These are phyloP conservation scores for Teleiodes luculella DNA, from an alignment of 2,888 invertebrate species.

Conservation along the genomic window DNA sequence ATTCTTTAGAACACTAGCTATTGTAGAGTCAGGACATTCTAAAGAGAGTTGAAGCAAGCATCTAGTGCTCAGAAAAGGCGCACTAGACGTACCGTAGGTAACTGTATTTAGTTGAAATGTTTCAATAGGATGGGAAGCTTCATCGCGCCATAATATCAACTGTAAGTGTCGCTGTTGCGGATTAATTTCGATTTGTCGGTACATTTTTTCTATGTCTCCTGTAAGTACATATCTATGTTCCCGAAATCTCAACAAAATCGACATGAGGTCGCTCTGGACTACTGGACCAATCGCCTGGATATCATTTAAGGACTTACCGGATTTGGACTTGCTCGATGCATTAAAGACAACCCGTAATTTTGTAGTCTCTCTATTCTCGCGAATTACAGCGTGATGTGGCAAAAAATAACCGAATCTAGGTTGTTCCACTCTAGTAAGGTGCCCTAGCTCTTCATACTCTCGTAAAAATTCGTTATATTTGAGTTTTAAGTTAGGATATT, in stretches of 20 bases:
- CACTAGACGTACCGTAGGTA: constrained; percentile 32
- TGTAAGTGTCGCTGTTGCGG: neutral
- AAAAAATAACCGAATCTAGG: constrained; percentile 8
- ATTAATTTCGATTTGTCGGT: constrained; percentile 18
- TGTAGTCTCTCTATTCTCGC: constrained; percentile 9
- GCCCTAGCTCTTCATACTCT: constrained; percentile 11
- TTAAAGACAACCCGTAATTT: constrained; percentile 9
- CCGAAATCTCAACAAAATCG: constrained; percentile 24
- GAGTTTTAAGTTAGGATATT: constrained; percentile 10
- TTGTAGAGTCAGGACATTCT: constrained; percentile 20
- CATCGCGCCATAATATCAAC: constrained; percentile 15
- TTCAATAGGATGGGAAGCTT: neutral
- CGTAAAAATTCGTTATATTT: constrained; percentile 7
- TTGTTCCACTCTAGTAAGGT: constrained; percentile 1
- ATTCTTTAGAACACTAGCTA: constrained; percentile 13
- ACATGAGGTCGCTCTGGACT: constrained; percentile 25
- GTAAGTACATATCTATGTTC: constrained; percentile 23
- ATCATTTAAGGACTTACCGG: constrained; percentile 22
- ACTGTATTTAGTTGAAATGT: constrained; percentile 29
- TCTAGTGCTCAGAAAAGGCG: constrained; percentile 21
- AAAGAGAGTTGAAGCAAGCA: constrained; percentile 21
- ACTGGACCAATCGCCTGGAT: constrained; percentile 23
- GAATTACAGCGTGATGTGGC: constrained; percentile 13
- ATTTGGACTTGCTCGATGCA: neutral
- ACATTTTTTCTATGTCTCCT: constrained; percentile 25